Conservation (phyloP, 2,888 invertebrate species). For the Eupithecia insigniata region DNA sequence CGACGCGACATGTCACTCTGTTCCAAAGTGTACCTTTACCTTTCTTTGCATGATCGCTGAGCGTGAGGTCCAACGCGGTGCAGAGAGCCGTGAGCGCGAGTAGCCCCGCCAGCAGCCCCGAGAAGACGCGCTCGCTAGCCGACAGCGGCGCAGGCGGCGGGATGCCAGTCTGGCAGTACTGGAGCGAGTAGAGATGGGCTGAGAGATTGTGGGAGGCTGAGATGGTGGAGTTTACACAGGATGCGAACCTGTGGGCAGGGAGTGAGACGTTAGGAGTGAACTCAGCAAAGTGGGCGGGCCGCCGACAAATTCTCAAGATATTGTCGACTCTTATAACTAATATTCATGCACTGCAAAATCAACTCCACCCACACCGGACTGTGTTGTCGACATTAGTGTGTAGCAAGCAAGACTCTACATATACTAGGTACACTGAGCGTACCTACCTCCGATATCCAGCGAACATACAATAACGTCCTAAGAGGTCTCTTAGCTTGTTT, state of each 20-base stretch:
- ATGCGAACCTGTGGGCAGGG: slow-evolving; percentile 64
- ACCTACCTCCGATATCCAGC: not conserved
- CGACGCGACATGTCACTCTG: too few species aligned
- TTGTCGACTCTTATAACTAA: not conserved
- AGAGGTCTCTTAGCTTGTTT: too few species aligned
- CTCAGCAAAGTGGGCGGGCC: not conserved
- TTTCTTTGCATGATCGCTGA: slow-evolving; percentile 67
- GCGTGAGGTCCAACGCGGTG: slow-evolving; percentile 66
- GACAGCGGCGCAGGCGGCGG: slow-evolving; percentile 45
- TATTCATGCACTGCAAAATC: not conserved
- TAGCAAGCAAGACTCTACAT: not conserved
- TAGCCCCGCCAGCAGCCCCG: slow-evolving; percentile 58
- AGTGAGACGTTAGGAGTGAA: not conserved
- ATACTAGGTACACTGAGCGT: too few species aligned
- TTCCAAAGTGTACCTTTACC: too few species aligned
- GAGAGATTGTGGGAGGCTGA: slow-evolving; percentile 63
- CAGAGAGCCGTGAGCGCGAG: slow-evolving; percentile 64
- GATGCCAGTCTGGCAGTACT: slow-evolving; percentile 63
- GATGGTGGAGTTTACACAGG: slow-evolving; percentile 70
- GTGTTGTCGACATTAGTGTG: not conserved
- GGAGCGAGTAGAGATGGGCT: slow-evolving; percentile 63
- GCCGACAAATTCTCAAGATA: not conserved
- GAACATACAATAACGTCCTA: not conserved
- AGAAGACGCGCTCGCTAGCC: slow-evolving; percentile 60
- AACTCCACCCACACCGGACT: not conserved